phyloP scores from a whole-genome alignment of 1,140 invertebrate genomes.

The Cotesia glomerata region DNA sequence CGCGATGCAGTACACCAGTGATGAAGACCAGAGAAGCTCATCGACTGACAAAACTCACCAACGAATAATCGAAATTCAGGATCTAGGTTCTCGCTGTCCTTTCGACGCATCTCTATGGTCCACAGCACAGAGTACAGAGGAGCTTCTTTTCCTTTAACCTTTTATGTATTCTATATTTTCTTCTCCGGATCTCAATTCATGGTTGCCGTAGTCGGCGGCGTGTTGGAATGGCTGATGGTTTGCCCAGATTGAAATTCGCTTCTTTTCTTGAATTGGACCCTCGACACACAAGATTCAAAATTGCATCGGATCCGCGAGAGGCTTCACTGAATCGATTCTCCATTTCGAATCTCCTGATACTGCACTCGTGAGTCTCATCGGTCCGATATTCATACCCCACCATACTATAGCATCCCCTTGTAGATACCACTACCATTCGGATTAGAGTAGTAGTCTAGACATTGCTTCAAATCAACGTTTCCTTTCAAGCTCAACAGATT shows the following conservation, averaged over 20 bases:
- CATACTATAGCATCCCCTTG: too few species aligned
- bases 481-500: too few species aligned
- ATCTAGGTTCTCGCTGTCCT: background rate
- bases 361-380: too few species aligned
- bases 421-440: background rate
- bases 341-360: background rate
- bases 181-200: background rate
- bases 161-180: background rate
- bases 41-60: background rate
- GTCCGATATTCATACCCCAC: too few species aligned
- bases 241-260: slow-evolving; percentile 14
- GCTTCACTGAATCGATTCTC: slow-evolving; percentile 3
- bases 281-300: slow-evolving; percentile 15
- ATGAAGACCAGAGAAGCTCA: background rate
- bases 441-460: background rate
- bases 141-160: background rate
- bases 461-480: too few species aligned
- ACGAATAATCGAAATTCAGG: slow-evolving; percentile 1
- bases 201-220: too few species aligned
- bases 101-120: background rate
- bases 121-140: background rate
- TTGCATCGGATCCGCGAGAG: slow-evolving; percentile 9
- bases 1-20: background rate
- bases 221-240: background rate
- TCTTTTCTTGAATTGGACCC: slow-evolving; percentile 15